Conservation (phyloP, 2,797 vertebrate genomes). For the Pantherophis vulpinus region DNA sequence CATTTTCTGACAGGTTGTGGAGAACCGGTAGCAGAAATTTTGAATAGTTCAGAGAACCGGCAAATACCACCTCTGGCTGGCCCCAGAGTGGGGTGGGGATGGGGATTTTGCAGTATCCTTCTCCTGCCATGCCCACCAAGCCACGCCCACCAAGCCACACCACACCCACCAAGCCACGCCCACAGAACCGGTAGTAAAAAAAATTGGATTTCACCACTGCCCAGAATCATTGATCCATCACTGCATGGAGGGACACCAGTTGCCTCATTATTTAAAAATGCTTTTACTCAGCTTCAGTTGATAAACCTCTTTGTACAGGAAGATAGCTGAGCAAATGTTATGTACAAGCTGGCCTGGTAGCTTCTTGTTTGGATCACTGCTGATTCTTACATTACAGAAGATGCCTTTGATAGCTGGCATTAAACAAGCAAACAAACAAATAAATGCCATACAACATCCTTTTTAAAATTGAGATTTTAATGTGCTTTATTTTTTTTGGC, state of each 20-base stretch:
- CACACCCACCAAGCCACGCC: too few relatives aligned
- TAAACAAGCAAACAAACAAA: conserved; percentile 5
- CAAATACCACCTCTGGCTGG: too few relatives aligned
- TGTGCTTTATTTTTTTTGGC: conserved; percentile 38
- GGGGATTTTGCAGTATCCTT: too few relatives aligned
- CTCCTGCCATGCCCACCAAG: too few relatives aligned
- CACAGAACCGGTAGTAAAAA: too few relatives aligned
- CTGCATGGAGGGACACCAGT: background rate
- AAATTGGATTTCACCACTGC: background rate
- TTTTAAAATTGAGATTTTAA: conserved; percentile 22
- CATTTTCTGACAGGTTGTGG: too few relatives aligned
- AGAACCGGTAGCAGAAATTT: too few relatives aligned
- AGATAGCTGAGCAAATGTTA: background rate
- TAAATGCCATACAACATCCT: conserved; percentile 24
- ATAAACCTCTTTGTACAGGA: background rate
- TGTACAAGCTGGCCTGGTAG: background rate
- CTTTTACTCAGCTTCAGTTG: background rate
- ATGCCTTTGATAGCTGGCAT: background rate
- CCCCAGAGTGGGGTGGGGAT: too few relatives aligned
- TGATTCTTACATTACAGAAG: background rate
- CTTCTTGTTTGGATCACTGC: background rate
- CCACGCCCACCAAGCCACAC: too few relatives aligned
- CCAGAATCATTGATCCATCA: background rate
- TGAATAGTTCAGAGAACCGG: too few relatives aligned
- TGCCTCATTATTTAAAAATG: background rate